Base-by-base conservation (phyloP, 2,888 invertebrate genomes). In the Herminia tarsipennalis region DNA sequence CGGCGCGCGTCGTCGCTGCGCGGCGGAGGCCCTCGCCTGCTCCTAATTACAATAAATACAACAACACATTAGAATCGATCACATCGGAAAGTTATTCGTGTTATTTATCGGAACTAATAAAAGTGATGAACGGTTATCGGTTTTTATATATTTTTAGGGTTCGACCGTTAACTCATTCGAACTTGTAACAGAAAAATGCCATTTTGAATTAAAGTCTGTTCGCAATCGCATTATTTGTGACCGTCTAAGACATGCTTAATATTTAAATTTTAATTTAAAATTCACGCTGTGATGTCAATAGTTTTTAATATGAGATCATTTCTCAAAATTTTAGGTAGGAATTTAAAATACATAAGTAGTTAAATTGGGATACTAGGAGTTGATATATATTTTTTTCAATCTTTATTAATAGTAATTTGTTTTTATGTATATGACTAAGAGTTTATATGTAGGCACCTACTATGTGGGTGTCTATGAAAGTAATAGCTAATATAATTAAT, bases 21-120 rank as follows among this genome's bases (percentile, higher is more conserved):
- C 47, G 27, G 29, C 13, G 56, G 42, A 32, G 57, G 57, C 52
- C 46, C 51, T 35, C 32, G 37, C 45, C 50, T 37, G 52, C 35
- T 56, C 54, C 69, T 88, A 88, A 88, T 90, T 90, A 89, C 82
- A 89, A 90, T 90, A 90, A 89, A 89, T 88, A 89, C 82, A 79
- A 85, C 82, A 83, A 73, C 78, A 80, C 83, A 84, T 87, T 88
- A 82, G 83, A 84, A 87, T 88, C 85, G 88, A 88, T 90, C 88
- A 88, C 81, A 83, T 83, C 78, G 80, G 78, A 83, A 86, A 82
- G 83, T 83, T 84, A 83, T 81, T 83, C 77, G 66, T 80, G 76
- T 87, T 83, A 89, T 88, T 90, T 89, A 90, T 89, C 76, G 81
- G 74, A 76, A 86, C 89, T 81, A 89, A 90, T 90, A 89, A 87